phyloP scores from a whole-genome alignment of 2,888 invertebrate genomes.

The Plemyria rubiginata region DNA sequence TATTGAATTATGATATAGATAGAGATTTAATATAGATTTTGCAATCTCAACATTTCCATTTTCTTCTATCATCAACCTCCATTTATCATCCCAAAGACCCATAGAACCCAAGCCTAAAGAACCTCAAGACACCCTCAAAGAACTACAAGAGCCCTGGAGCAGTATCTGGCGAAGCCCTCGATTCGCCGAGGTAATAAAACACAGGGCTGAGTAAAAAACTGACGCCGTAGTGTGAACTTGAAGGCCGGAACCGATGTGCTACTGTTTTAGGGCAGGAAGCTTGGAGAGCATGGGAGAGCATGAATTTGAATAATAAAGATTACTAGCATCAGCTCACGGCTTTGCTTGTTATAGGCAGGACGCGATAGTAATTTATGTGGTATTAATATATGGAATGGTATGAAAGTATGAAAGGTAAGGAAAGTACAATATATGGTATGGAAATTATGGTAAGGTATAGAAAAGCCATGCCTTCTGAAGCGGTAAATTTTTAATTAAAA shows the following conservation, averaged over 20 bases:
- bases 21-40: too few species aligned
- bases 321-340: too few species aligned
- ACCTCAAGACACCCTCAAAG: constrained; percentile 35
- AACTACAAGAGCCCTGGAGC: constrained; percentile 47
- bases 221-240: constrained; percentile 34
- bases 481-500: too few species aligned
- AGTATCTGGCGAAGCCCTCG: constrained; percentile 55
- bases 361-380: too few species aligned
- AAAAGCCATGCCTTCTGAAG: too few species aligned
- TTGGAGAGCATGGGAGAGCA: background rate
- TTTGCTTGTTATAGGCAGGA: too few species aligned
- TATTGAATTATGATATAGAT: too few species aligned
- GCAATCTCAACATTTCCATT: too few species aligned
- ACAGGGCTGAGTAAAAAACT: constrained; percentile 63
- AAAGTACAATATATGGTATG: too few species aligned
- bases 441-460: too few species aligned
- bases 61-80: constrained; percentile 23
- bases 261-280: constrained; percentile 24
- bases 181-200: constrained; percentile 63
- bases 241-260: constrained; percentile 42
- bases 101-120: constrained; percentile 43
- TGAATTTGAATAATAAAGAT: background rate
- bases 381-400: too few species aligned
- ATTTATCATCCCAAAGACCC: constrained; percentile 44
- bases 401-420: too few species aligned